Evolutionary conservation across 2,113 vertebrate species (phyloP), one percentile per base, ranked within the genome.

Genomic region (Corapipo altera): DNA sequence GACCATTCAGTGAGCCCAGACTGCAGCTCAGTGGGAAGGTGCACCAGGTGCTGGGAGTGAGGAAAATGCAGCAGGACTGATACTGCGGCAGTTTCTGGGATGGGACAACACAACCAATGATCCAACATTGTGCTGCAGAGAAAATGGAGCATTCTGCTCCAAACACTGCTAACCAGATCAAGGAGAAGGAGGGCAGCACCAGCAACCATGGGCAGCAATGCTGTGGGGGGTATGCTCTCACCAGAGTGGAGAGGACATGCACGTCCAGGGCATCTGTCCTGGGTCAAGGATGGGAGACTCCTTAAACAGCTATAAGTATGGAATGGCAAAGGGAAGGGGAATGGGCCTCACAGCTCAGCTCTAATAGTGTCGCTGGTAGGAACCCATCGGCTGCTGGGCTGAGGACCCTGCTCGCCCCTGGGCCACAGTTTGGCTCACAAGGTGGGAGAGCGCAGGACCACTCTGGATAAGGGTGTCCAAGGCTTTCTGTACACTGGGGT

Each of bases 391-490:
- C 12, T 96, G 97, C 86, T 98, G 98, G 93, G 97, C 93, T 2
- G 96, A 88, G 28, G 96, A 97, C 39, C 97, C 96, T 8, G 98
- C 97, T 91, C 89, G 95, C 35, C 96, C 95, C 93, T 98, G 98
- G 70, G 97, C 98, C 90, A 98, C 96, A 0, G 98, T 98, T 88
- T 98, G 98, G 83, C 97, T 98, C 75, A 99, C 99, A 46, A 99
- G 96, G 96, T 99, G 99, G 93, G 99, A 99, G 89, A 99, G 98
- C 12, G 99, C 97, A 24, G 99, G 99, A 58, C 99, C 99, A 41
- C 99, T 99, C 98, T 99, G 99, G 95, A 99, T 99, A 46, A 99
- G 98, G 15, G 99, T 99, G 97, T 99, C 99, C 87, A 99, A 98
- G 59, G 99, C 99, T 94, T 99, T 99, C 98, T 99, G 99, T 78